A percentile compares a stretch with the other conserved stretches of the same genome.
Conservation (phyloP, 2,888 invertebrate genomes). For the Gnatocerus cornutus region DNA sequence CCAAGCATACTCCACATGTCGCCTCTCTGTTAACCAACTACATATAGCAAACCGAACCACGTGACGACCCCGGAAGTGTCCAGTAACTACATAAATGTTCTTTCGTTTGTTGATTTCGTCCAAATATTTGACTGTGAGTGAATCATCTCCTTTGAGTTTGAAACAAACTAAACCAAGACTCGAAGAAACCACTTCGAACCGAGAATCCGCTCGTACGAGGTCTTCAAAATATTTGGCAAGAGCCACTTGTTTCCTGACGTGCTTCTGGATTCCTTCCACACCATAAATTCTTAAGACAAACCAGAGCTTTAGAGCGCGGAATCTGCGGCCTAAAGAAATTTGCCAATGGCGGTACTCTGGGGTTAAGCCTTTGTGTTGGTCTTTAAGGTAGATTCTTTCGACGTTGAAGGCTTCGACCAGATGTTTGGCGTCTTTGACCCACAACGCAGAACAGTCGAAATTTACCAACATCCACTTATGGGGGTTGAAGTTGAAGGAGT, state of each 20-base stretch:
- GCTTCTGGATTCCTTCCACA: constrained; percentile 83
- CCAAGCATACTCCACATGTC: constrained; percentile 86
- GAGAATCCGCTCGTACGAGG: constrained; percentile 79
- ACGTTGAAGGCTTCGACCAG: constrained; percentile 93
- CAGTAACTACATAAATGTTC: constrained; percentile 88
- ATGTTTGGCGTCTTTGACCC: constrained; percentile 88
- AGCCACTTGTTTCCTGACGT: constrained; percentile 83
- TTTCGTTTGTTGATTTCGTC: constrained; percentile 83
- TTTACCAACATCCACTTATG: constrained; percentile 97
- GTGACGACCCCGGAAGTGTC: constrained; percentile 78
- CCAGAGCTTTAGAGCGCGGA: constrained; percentile 94
- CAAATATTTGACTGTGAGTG: constrained; percentile 80
- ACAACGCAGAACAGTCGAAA: constrained; percentile 96
- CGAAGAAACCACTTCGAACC: constrained; percentile 80
- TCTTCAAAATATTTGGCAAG: constrained; percentile 88
- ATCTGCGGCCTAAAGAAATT: constrained; percentile 90
- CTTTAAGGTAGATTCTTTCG: constrained; percentile 92
- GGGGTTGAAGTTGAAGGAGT: constrained; percentile 95
- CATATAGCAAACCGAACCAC: constrained; percentile 90
- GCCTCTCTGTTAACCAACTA: constrained; percentile 79
- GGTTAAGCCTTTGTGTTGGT: constrained; percentile 78
- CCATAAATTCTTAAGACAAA: constrained; percentile 90
- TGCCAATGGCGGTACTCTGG: constrained; percentile 89
- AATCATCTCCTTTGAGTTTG: constrained; percentile 84
- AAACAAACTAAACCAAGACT: constrained; percentile 87